These are phyloP conservation scores for Parnassius mnemosyne DNA, from an alignment of 2,888 invertebrate species.

Conservation along the genomic window DNA sequence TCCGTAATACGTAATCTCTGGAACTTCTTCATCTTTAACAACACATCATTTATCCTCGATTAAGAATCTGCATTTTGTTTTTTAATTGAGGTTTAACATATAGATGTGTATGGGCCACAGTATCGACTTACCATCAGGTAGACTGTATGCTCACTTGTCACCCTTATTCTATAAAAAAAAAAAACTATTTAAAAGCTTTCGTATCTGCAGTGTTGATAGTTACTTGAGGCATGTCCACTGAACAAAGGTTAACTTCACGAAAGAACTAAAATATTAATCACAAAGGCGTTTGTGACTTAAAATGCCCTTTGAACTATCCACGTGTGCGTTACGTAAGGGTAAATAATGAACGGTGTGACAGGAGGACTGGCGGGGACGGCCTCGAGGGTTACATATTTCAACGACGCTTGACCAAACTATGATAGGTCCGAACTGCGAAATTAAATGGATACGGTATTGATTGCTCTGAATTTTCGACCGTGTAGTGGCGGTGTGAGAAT, in stretches of 20 bases:
- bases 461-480: too few relatives aligned
- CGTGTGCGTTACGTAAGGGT: slow-evolving; percentile 26
- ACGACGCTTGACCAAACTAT: slow-evolving; percentile 49
- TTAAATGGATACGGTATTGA: slow-evolving; percentile 31
- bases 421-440: slow-evolving; percentile 31
- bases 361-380: slow-evolving; percentile 37
- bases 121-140: too few relatives aligned
- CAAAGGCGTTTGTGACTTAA: slow-evolving; percentile 35
- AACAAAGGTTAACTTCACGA: not conserved
- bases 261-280: slow-evolving; percentile 30
- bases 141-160: too few relatives aligned
- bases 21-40: too few relatives aligned
- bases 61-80: too few relatives aligned
- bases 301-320: slow-evolving; percentile 36
- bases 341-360: slow-evolving; percentile 51
- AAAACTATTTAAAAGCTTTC: not conserved
- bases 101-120: too few relatives aligned
- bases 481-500: too few relatives aligned
- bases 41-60: too few relatives aligned
- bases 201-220: not conserved
- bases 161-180: too few relatives aligned
- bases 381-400: slow-evolving; percentile 71
- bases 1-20: too few relatives aligned
- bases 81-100: too few relatives aligned
- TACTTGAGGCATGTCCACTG: not conserved